Conservation (phyloP, 2,888 invertebrate species). For the Dasysyrphus albostriatus region DNA sequence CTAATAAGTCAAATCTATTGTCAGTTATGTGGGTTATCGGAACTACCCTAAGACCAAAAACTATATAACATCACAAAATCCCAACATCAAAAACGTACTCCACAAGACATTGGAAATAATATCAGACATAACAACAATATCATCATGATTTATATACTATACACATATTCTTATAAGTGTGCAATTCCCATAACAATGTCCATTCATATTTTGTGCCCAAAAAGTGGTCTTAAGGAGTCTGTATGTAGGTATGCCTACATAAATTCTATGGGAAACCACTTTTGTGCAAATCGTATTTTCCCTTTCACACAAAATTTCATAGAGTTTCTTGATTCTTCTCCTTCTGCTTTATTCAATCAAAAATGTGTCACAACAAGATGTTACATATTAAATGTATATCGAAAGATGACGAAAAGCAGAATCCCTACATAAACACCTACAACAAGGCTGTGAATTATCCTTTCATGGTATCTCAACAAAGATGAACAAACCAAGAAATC, state of each 20-base stretch:
- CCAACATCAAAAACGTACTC: neutral
- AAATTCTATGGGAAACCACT: constrained; percentile 52
- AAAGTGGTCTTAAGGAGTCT: constrained; percentile 16
- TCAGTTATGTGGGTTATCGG: constrained; percentile 33
- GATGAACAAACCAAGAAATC: constrained; percentile 55
- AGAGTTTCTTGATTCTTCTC: neutral
- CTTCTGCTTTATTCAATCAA: constrained; percentile 57
- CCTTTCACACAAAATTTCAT: neutral
- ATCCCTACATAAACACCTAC: neutral
- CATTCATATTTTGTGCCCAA: constrained; percentile 18
- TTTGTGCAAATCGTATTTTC: constrained; percentile 57
- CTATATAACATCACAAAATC: neutral
- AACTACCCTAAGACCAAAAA: neutral
- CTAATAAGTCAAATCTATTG: constrained; percentile 52
- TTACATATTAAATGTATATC: constrained; percentile 56
- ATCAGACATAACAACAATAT: constrained; percentile 5
- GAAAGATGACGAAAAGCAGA: constrained; percentile 38
- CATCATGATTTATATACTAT: constrained; percentile 2
- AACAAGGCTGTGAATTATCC: constrained; percentile 28
- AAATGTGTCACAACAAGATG: constrained; percentile 67
- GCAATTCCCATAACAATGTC: constrained; percentile 64
- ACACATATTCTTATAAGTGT: constrained; percentile 14
- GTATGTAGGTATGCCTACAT: too few species aligned
- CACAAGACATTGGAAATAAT: constrained; percentile 15
- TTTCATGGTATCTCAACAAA: constrained; percentile 3